These are phyloP conservation scores for Colistium nudipinnis DNA, from an alignment of 2,113 vertebrate species.

Conservation along the genomic window DNA sequence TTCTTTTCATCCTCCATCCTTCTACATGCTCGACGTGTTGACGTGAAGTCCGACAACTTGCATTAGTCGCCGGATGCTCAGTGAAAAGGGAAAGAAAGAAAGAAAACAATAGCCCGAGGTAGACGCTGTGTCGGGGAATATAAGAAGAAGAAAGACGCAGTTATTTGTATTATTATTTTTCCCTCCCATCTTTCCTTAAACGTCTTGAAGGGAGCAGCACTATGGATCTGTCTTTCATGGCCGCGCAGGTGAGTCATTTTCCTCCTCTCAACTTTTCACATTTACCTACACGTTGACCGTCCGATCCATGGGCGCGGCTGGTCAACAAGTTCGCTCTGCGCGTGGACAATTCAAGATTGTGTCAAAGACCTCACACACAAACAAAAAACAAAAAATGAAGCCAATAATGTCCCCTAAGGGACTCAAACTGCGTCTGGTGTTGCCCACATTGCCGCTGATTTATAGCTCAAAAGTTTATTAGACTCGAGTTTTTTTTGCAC, in stretches of 20 bases:
- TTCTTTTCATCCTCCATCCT: neutral
- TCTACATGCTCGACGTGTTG: conserved; percentile 52
- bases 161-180: too few relatives aligned
- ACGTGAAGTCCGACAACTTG: conserved; percentile 60
- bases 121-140: conserved; percentile 60
- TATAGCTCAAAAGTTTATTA: neutral
- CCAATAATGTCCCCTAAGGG: too few relatives aligned
- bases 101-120: conserved; percentile 9
- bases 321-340: conserved; percentile 44
- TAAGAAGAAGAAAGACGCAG: conserved; percentile 28
- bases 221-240: conserved; percentile 98
- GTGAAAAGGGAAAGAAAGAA: neutral
- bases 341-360: neutral
- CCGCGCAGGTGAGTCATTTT: conserved; percentile 87
- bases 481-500: too few relatives aligned
- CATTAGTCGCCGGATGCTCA: conserved; percentile 4
- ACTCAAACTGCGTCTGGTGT: too few relatives aligned
- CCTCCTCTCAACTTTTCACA: conserved; percentile 48
- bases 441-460: too few relatives aligned
- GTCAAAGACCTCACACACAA: neutral
- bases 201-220: conserved; percentile 69
- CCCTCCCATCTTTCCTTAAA: conserved; percentile 51
- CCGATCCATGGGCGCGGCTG: conserved; percentile 60
- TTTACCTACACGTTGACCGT: neutral
- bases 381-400: neutral